Percentiles rank a stretch among this genome's conserved stretches.
These are phyloP conservation scores for Corvus cornix DNA, from an alignment of 2,113 vertebrate species.

Conservation along the genomic window DNA sequence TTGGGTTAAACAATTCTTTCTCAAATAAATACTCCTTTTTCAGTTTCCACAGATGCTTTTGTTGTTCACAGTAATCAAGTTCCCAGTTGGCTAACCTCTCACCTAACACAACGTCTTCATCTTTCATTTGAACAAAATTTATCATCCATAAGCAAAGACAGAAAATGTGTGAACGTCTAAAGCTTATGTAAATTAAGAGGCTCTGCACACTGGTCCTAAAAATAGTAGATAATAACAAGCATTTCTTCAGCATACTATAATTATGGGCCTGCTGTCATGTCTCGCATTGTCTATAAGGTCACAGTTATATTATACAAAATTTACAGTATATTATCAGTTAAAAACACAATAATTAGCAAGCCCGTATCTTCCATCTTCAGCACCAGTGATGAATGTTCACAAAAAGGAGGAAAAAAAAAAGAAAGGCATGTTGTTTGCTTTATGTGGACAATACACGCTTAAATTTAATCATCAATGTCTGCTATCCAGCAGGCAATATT, in stretches of 20 bases:
- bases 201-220: constrained; percentile 74
- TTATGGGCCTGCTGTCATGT: constrained; percentile 77
- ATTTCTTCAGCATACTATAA: constrained; percentile 76
- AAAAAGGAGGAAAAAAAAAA: constrained; percentile 55
- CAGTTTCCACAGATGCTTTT: constrained; percentile 57
- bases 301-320: constrained; percentile 77
- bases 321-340: constrained; percentile 82
- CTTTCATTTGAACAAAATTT: constrained; percentile 78
- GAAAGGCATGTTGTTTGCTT: constrained; percentile 69
- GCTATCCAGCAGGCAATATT: constrained; percentile 79
- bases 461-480: constrained; percentile 87
- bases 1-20: constrained; percentile 72
- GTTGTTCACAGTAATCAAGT: constrained; percentile 71
- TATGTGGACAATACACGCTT: constrained; percentile 81
- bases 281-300: constrained; percentile 77
- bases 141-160: constrained; percentile 76
- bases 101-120: constrained; percentile 66
- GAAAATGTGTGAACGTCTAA: constrained; percentile 83
- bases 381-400: constrained; percentile 83
- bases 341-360: constrained; percentile 83
- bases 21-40: constrained; percentile 72
- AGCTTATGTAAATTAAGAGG: constrained; percentile 84
- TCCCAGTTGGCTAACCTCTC: constrained; percentile 74
- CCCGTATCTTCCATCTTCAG: constrained; percentile 66
- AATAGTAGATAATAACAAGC: constrained; percentile 83